Conservation (phyloP, 2,888 invertebrate genomes). For the Drosophila greeni region DNA sequence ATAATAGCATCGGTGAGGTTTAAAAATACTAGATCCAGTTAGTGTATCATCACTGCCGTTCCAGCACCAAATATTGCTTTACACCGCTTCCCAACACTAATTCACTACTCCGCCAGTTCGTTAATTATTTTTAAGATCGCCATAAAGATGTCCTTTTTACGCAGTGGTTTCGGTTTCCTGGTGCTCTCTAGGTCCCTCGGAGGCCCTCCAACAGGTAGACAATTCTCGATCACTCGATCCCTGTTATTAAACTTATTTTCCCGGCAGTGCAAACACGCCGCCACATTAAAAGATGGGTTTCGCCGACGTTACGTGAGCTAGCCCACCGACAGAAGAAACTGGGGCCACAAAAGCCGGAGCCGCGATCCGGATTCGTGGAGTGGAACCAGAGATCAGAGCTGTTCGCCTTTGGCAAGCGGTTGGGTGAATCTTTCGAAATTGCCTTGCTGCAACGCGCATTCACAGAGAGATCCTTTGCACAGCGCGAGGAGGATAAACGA, state of each 20-base stretch:
- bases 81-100: slow-evolving; percentile 9
- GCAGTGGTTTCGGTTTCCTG: slow-evolving; percentile 36
- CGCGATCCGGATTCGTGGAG: slow-evolving; percentile 84
- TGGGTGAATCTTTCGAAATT: slow-evolving; percentile 89
- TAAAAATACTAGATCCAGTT: not conserved
- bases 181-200: slow-evolving; percentile 31
- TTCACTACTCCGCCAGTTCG: slow-evolving; percentile 16
- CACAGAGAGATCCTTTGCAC: slow-evolving; percentile 87
- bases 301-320: slow-evolving; percentile 84
- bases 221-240: not conserved
- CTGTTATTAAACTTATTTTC: slow-evolving; percentile 27
- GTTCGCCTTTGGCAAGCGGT: slow-evolving; percentile 90
- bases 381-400: slow-evolving; percentile 94
- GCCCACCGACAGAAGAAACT: slow-evolving; percentile 81
- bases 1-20: not conserved
- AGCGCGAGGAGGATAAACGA: slow-evolving; percentile 84
- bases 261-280: slow-evolving; percentile 58
- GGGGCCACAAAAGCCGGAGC: slow-evolving; percentile 80
- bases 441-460: slow-evolving; percentile 87
- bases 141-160: slow-evolving; percentile 56
- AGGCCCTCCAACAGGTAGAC: slow-evolving; percentile 38
- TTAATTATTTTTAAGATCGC: slow-evolving; percentile 26
- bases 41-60: not conserved
- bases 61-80: not conserved
- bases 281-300: slow-evolving; percentile 82